These are phyloP conservation scores for Lagria hirta DNA, from an alignment of 2,888 invertebrate species.

Conservation along the genomic window DNA sequence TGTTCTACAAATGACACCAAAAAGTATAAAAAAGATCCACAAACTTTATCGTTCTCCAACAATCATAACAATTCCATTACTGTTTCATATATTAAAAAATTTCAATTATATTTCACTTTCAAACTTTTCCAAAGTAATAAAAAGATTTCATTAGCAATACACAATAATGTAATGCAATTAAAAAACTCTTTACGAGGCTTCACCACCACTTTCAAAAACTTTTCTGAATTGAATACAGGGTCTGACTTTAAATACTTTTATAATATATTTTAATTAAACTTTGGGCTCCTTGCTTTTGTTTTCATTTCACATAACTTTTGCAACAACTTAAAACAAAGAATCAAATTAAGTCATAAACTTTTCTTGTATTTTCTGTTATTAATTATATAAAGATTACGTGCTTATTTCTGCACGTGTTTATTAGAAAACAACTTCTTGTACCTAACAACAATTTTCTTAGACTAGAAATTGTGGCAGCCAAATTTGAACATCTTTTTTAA, in stretches of 20 bases:
- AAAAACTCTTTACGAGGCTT: conserved; percentile 40
- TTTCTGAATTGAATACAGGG: conserved; percentile 38
- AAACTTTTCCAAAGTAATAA: conserved; percentile 29
- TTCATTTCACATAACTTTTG: conserved; percentile 22
- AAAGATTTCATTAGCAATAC: conserved; percentile 42
- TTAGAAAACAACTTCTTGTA: too few relatives aligned
- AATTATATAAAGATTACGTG: too few relatives aligned
- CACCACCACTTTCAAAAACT: conserved; percentile 36
- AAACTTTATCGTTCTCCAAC: too few relatives aligned
- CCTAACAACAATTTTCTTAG: too few relatives aligned
- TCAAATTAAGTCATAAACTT: too few relatives aligned
- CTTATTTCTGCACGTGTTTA: too few relatives aligned
- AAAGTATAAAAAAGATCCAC: background rate
- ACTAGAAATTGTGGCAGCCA: too few relatives aligned
- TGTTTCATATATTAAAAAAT: conserved; percentile 18
- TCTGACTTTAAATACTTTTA: conserved; percentile 43
- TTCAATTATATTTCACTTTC: conserved; percentile 15
- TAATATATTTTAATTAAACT: conserved; percentile 45
- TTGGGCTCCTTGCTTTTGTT: conserved; percentile 35
- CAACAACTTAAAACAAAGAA: conserved; percentile 15
- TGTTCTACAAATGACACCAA: background rate
- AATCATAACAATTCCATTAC: conserved; percentile 11
- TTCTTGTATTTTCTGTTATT: too few relatives aligned
- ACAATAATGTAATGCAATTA: conserved; percentile 47
- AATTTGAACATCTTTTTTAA: too few relatives aligned